Evolutionary conservation across 1,140 invertebrate genomes (phyloP), one percentile per base, ranked within the genome.

Genomic region (Tenebrio molitor): DNA sequence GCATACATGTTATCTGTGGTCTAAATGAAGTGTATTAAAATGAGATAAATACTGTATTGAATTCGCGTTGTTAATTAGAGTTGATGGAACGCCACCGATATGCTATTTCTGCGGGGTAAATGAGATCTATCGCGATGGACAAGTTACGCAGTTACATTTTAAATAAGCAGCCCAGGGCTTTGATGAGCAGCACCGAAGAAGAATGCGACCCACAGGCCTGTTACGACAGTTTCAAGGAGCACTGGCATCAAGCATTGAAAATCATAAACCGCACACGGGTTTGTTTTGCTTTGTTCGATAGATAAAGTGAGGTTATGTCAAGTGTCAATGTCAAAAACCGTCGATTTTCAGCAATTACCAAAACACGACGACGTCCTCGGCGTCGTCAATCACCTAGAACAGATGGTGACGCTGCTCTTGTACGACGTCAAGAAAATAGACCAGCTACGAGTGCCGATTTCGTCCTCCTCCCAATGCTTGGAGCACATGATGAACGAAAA

Each of bases 211-310:
- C 92, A 0, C 88, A 90, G 23, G 93, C 93, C 6, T 95, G 93
- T 81, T 94, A 95, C 79, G 94, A 95, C 80, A 96, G 95, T 78
- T 98, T 98, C 85, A 91, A 92, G 77, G 95, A 94, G 83, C 96
- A 98, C 82, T 99, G 96, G 95, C 92, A 95, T 80, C 95, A 97
- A 81, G 93, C 93, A 6, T 84, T 91, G 76, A 92, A 93, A 76
- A 95, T 97, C 63, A 96, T 97, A 73, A 84, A 87, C 65, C 88
- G 89, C 70, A 91, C 76, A 7, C 77, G 78, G 71, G 78, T 78
- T 77, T 68, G 67, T 73, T 36, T 41, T 46, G 36, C 12, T 39
- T 39, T n/a, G 36, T 39, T 39, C 8, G 25, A 21, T 10, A 29
- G 50, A 50, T n/a, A 58, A 58, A 58, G 25, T 58, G 21, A 58